A percentile compares a stretch with the other conserved stretches of the same genome.
Conservation (phyloP, 2,113 vertebrate species). For the Casuarius casuarius region DNA sequence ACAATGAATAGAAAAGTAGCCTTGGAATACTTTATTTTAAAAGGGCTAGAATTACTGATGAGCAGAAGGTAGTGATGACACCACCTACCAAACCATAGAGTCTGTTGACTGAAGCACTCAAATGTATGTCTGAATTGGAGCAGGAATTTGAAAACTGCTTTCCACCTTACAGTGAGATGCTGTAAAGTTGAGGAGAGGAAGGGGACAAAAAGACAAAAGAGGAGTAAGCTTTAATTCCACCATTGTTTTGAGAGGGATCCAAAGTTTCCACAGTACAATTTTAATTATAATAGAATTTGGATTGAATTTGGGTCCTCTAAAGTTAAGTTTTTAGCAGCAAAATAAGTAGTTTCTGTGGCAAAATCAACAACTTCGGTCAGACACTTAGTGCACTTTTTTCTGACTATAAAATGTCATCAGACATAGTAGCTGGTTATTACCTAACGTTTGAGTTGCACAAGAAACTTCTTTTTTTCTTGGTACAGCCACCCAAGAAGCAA, state of each 20-base stretch:
- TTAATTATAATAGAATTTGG: background rate
- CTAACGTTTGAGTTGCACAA: background rate
- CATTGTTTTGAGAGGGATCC: background rate
- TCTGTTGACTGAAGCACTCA: too few relatives aligned
- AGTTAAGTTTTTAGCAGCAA: background rate
- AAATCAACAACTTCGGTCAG: background rate
- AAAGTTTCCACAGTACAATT: background rate
- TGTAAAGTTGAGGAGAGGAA: too few relatives aligned
- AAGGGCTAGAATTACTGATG: too few relatives aligned
- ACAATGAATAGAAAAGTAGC: too few relatives aligned
- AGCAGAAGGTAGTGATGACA: too few relatives aligned
- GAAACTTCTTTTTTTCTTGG: background rate
- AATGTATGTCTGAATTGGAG: too few relatives aligned
- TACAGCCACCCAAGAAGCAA: background rate
- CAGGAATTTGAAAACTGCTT: too few relatives aligned
- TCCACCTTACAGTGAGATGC: too few relatives aligned
- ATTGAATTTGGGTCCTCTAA: background rate
- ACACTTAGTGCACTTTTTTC: background rate
- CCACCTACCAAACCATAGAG: too few relatives aligned
- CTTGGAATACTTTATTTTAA: too few relatives aligned
- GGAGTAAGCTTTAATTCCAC: too few relatives aligned
- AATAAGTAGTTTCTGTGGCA: background rate
- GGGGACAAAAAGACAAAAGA: too few relatives aligned
- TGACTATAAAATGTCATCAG: background rate
- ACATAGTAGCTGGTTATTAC: background rate